phyloP scores from a whole-genome alignment of 1,140 invertebrate species.

The Listronotus bonariensis region DNA sequence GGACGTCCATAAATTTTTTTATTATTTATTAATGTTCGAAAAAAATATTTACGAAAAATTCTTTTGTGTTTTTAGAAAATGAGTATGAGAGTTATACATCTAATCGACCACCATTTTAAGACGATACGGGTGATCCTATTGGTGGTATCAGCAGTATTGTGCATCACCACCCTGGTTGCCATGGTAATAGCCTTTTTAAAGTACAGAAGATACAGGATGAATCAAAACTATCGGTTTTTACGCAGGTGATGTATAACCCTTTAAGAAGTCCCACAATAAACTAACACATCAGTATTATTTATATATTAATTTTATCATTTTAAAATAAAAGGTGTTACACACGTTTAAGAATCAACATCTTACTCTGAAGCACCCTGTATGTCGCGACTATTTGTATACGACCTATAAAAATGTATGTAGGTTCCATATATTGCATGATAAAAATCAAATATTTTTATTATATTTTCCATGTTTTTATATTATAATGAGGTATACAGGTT shows the following conservation, averaged over 20 bases:
- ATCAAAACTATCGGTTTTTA: constrained; percentile 33
- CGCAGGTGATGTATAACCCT: constrained; percentile 42
- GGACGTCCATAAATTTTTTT: no score
- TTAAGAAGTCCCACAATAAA: constrained; percentile 14
- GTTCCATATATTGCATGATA: no score
- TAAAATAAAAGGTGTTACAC: no score
- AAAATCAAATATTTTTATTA: no score
- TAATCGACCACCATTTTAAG: constrained; percentile 22
- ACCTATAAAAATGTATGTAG: no score
- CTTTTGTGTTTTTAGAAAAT: constrained; percentile 4
- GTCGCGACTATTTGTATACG: no score
- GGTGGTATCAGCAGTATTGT: constrained; percentile 6
- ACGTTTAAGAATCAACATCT: no score
- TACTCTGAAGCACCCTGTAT: no score
- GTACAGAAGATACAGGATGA: constrained; percentile 36
- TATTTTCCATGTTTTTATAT: no score
- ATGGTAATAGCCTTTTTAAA: constrained; percentile 25
- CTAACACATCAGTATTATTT: background rate
- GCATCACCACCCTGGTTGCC: constrained; percentile 5
- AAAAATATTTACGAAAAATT: background rate
- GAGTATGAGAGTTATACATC: background rate
- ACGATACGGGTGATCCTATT: constrained; percentile 24
- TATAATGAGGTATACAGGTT: no score
- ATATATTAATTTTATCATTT: no score
- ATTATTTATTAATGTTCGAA: no score